Conservation (phyloP, 2,888 invertebrate genomes). For the Caenorhabditis wallacei region DNA sequence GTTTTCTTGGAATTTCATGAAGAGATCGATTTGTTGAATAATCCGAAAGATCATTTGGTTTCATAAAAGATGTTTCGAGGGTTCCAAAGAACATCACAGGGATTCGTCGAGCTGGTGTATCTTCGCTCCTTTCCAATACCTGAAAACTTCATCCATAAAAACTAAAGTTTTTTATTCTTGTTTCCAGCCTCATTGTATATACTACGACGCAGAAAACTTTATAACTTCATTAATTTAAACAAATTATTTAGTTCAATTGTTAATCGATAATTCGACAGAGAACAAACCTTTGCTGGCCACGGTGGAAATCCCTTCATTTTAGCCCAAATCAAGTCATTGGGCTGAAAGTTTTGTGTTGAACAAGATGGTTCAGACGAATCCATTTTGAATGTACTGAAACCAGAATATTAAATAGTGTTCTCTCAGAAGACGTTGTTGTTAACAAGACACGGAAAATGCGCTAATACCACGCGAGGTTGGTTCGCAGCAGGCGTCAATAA, state of each 20-base stretch:
- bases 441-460: neutral
- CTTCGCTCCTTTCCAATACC: slow-evolving; percentile 69
- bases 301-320: slow-evolving; percentile 97
- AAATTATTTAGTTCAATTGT: no score
- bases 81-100: slow-evolving; percentile 81
- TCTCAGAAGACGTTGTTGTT: neutral
- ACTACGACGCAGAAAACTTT: no score
- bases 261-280: no score
- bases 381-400: slow-evolving; percentile 24
- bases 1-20: slow-evolving; percentile 76
- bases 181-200: no score
- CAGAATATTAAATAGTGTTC: neutral
- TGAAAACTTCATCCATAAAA: slow-evolving; percentile 30
- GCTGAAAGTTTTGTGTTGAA: slow-evolving; percentile 66
- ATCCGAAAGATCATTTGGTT: slow-evolving; percentile 74
- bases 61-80: slow-evolving; percentile 80
- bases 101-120: slow-evolving; percentile 71
- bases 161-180: no score
- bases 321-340: slow-evolving; percentile 90
- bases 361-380: slow-evolving; percentile 53
- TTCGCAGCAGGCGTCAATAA: slow-evolving; percentile 19
- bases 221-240: no score
- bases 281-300: slow-evolving; percentile 92
- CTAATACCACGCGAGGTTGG: slow-evolving; percentile 6
- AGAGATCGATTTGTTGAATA: slow-evolving; percentile 67